These are phyloP conservation scores for Paramacrobiotus metropolitanus DNA, from an alignment of 1,140 invertebrate species.

Conservation along the genomic window DNA sequence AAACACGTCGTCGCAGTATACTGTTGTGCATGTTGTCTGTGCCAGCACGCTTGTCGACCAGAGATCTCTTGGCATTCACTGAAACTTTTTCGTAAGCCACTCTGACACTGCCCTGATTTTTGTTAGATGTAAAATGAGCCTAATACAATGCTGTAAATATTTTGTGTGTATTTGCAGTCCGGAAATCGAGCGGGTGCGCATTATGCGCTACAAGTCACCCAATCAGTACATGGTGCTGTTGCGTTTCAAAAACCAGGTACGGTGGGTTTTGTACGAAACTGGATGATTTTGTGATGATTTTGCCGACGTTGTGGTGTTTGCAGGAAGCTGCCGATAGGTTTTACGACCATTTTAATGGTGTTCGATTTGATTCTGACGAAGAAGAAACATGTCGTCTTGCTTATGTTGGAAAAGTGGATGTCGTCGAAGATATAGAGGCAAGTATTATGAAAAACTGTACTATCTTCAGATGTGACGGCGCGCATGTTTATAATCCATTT, in stretches of 20 bases:
- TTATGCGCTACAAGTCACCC: conserved; percentile 53
- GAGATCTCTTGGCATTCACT: conserved; percentile 79
- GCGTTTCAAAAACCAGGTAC: conserved; percentile 44
- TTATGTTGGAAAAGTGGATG: conserved; percentile 79
- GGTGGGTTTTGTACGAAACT: too few relatives aligned
- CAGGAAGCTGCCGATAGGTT: conserved; percentile 65
- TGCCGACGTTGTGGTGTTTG: too few relatives aligned
- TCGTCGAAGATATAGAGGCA: conserved; percentile 33
- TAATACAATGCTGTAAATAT: too few relatives aligned
- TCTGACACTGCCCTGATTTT: too few relatives aligned
- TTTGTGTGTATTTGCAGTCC: too few relatives aligned
- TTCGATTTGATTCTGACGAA: conserved; percentile 74
- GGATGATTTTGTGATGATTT: too few relatives aligned
- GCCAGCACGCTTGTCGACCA: conserved; percentile 69
- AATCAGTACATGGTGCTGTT: conserved; percentile 94
- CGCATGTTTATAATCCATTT: too few relatives aligned
- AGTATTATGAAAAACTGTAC: conserved; percentile 19
- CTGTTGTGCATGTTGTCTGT: conserved; percentile 73
- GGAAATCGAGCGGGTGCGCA: conserved; percentile 67
- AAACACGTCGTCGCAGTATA: conserved; percentile 43
- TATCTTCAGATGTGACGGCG: too few relatives aligned
- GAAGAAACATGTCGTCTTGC: conserved; percentile 68
- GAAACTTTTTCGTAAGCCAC: conserved; percentile 54
- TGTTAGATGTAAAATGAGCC: too few relatives aligned
- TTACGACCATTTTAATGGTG: conserved; percentile 73